phyloP scores from a whole-genome alignment of 37 sponge, comb jelly and placozoan genomes.

The Geodia barretti region DNA sequence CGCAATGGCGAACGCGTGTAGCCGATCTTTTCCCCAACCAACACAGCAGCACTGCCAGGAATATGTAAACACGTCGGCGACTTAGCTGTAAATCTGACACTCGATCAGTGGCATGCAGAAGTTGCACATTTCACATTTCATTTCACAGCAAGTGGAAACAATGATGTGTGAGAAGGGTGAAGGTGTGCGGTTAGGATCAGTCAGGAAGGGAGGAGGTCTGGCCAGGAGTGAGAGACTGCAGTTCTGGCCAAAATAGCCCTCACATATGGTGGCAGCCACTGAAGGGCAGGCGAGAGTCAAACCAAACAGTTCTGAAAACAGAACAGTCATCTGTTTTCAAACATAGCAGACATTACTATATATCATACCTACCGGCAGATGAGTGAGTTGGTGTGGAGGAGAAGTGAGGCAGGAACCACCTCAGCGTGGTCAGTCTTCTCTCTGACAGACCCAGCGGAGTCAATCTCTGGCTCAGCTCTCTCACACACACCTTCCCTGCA shows the following conservation, averaged over 20 bases:
- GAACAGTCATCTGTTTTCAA: neutral
- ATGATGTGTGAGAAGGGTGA: too few species aligned
- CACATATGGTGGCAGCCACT: neutral
- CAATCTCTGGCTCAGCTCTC: neutral
- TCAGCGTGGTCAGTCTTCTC: neutral
- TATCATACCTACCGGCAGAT: neutral
- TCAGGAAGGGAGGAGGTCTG: too few species aligned
- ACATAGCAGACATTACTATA: neutral
- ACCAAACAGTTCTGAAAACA: neutral
- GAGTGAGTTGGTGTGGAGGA: neutral
- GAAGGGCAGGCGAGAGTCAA: neutral
- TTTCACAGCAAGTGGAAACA: too few species aligned
- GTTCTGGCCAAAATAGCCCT: neutral
- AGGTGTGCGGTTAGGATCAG: too few species aligned
- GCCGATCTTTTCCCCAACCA: too few species aligned
- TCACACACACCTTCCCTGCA: neutral
- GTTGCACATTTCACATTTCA: too few species aligned
- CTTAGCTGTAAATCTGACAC: too few species aligned
- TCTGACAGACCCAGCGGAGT: neutral
- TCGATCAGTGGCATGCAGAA: too few species aligned
- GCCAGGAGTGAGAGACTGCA: neutral
- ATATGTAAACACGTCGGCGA: too few species aligned
- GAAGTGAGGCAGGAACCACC: neutral
- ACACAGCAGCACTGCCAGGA: too few species aligned
- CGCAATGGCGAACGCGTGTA: too few species aligned